phyloP scores from a whole-genome alignment of 53 echinoderm and acorn worm genomes.

The Astropecten irregularis region DNA sequence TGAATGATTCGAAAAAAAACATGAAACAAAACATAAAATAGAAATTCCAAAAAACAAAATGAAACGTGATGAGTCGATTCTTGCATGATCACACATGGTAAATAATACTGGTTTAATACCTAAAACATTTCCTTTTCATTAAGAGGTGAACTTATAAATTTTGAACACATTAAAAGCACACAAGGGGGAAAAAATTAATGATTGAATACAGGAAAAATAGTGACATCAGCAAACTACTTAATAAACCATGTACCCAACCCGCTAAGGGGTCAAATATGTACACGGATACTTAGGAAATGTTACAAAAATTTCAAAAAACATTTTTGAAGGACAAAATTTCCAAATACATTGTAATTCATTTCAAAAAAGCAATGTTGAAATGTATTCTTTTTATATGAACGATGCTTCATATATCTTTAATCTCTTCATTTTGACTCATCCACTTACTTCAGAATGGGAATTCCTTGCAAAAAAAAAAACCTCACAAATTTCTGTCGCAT shows the following conservation, averaged over 20 bases:
- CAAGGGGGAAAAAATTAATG: conserved; percentile 13
- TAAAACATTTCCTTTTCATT: conserved; percentile 27
- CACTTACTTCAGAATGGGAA: too few species aligned
- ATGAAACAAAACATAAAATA: not conserved
- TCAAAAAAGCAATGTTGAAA: not conserved
- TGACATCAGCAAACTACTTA: too few species aligned
- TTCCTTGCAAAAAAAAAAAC: too few species aligned
- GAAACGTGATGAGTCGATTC: too few species aligned
- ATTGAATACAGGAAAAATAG: conserved; percentile 42
- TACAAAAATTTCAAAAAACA: not conserved
- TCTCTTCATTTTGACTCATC: too few species aligned
- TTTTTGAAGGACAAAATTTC: not conserved
- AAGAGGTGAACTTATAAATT: not conserved
- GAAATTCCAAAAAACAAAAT: too few species aligned
- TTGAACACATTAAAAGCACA: conserved; percentile 47
- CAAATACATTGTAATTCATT: not conserved
- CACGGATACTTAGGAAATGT: too few species aligned
- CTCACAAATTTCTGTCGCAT: too few species aligned
- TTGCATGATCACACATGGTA: conserved; percentile 47
- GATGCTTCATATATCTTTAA: too few species aligned
- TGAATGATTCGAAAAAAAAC: not conserved
- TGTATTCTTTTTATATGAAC: not conserved
- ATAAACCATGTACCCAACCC: too few species aligned
- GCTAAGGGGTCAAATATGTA: too few species aligned
- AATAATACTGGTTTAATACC: conserved; percentile 58